Percentiles rank a stretch among this genome's conserved stretches.
phyloP scores from a whole-genome alignment of 2,797 vertebrate species.

The Hapalemur alaotrensis region DNA sequence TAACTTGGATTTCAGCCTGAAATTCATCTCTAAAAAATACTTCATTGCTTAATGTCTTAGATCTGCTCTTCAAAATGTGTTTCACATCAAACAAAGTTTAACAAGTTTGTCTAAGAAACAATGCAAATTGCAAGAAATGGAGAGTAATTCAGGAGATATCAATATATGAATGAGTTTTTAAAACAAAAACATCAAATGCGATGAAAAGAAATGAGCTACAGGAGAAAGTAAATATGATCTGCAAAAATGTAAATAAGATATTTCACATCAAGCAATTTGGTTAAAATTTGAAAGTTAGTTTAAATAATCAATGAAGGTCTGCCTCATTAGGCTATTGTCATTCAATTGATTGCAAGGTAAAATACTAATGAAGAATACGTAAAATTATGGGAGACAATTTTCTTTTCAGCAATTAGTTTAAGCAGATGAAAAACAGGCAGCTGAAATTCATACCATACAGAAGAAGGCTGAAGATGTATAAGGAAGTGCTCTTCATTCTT shows the following conservation, averaged over 20 bases:
- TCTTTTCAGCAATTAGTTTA: conserved; percentile 46
- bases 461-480: conserved; percentile 69
- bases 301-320: conserved; percentile 43
- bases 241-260: neutral
- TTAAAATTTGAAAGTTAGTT: conserved; percentile 71
- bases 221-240: neutral
- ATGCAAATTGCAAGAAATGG: neutral
- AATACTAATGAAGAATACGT: conserved; percentile 48
- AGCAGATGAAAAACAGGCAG: neutral
- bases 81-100: neutral
- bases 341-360: conserved; percentile 52
- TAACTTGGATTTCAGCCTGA: neutral
- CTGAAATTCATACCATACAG: conserved; percentile 44
- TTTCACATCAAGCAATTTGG: conserved; percentile 49
- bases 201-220: neutral
- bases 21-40: neutral
- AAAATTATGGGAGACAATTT: conserved; percentile 53
- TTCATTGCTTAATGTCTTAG: neutral
- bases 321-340: neutral
- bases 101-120: conserved; percentile 5
- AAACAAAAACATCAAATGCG: conserved; percentile 4
- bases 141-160: neutral
- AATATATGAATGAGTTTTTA: neutral
- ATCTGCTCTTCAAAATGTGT: neutral
- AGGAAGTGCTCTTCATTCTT: conserved; percentile 67